Percentiles rank a stretch among this genome's conserved stretches.
These are phyloP conservation scores for Octodonta nipae DNA, from an alignment of 2,888 invertebrate species.

Conservation along the genomic window DNA sequence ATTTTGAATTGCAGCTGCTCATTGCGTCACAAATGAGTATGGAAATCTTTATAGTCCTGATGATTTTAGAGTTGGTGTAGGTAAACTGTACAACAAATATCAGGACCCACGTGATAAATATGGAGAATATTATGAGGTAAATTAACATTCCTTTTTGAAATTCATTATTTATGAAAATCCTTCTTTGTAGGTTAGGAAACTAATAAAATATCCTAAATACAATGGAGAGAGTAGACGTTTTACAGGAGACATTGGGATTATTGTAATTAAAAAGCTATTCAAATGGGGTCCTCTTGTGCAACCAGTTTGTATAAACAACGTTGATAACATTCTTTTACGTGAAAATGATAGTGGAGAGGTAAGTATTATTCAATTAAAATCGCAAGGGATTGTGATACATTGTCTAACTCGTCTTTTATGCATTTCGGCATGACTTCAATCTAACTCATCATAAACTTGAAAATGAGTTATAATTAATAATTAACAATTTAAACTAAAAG, in stretches of 20 bases:
- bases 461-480: too few species aligned
- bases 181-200: too few species aligned
- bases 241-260: slow-evolving; percentile 11
- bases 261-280: slow-evolving; percentile 9
- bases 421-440: too few species aligned
- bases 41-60: slow-evolving; percentile 7
- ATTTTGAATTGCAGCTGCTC: slow-evolving; percentile 15
- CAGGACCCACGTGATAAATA: slow-evolving; percentile 9
- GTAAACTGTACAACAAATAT: slow-evolving; percentile 12
- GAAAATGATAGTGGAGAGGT: slow-evolving; percentile 11
- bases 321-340: slow-evolving; percentile 8
- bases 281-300: slow-evolving; percentile 10
- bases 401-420: too few species aligned
- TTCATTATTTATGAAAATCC: too few species aligned
- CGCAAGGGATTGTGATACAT: too few species aligned
- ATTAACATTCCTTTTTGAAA: too few species aligned
- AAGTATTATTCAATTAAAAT: too few species aligned
- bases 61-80: slow-evolving; percentile 10
- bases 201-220: slow-evolving; percentile 8
- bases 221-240: slow-evolving; percentile 11
- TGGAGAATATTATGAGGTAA: slow-evolving; percentile 11
- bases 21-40: slow-evolving; percentile 12
- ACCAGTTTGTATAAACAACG: slow-evolving; percentile 11
- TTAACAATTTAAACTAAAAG: too few species aligned
- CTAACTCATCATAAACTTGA: too few species aligned